Conservation (phyloP, 2,888 invertebrate genomes). For the Pammene aurita region DNA sequence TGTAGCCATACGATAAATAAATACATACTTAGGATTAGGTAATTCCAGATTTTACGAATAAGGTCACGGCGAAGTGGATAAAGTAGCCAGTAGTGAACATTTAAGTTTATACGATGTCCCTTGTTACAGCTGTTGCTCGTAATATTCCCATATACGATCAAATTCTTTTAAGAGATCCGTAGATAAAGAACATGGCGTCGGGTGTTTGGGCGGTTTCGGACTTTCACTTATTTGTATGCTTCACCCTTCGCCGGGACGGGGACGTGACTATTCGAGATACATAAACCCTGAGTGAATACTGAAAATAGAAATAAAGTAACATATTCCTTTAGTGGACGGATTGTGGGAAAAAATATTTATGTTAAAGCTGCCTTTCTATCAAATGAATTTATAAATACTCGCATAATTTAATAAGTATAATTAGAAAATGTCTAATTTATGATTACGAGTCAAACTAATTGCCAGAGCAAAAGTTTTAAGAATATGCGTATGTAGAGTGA, state of each 20-base stretch:
- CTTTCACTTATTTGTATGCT: conserved; percentile 83
- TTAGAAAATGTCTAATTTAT: too few relatives aligned
- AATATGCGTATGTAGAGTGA: too few relatives aligned
- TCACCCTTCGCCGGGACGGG: conserved; percentile 76
- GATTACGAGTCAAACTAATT: too few relatives aligned
- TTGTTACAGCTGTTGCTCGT: conserved; percentile 80
- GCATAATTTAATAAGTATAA: background rate
- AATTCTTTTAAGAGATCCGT: conserved; percentile 82
- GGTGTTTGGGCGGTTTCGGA: conserved; percentile 78
- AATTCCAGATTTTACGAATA: conserved; percentile 16
- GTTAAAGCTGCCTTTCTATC: conserved; percentile 24
- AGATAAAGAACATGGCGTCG: conserved; percentile 81
- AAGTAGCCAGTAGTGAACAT: conserved; percentile 51
- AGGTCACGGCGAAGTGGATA: conserved; percentile 2
- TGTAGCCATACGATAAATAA: too few relatives aligned
- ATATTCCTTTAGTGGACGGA: conserved; percentile 80
- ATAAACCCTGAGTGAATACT: conserved; percentile 83
- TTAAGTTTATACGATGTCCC: conserved; percentile 77
- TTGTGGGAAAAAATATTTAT: conserved; percentile 63
- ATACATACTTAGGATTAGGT: background rate
- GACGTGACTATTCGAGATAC: conserved; percentile 84
- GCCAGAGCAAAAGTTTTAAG: too few relatives aligned
- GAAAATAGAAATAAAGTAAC: conserved; percentile 83
- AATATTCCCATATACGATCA: conserved; percentile 82
- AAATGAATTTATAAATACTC: background rate